Evolutionary conservation across 2,888 invertebrate genomes (phyloP).

Genomic region (Diploptera punctata): DNA sequence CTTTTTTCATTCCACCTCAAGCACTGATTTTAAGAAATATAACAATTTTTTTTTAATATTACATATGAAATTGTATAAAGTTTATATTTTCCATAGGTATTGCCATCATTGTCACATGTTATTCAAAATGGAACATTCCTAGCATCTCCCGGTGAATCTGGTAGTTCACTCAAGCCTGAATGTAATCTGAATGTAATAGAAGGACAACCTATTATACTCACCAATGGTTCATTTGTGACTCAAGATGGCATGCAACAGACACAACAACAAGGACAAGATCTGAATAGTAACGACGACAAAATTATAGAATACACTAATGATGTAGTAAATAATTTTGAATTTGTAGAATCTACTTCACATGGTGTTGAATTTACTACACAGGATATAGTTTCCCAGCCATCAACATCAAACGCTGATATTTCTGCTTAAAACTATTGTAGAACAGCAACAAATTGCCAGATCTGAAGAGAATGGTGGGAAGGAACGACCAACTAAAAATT

Average conservation of each 20-base stretch:
- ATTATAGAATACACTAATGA: not conserved
- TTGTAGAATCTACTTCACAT: not conserved
- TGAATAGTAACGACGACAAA: not conserved
- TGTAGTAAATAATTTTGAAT: not conserved
- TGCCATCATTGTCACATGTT: slow-evolving; percentile 14
- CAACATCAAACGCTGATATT: not conserved
- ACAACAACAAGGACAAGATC: not conserved
- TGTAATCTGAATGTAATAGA: slow-evolving; percentile 23
- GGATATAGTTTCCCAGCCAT: not conserved
- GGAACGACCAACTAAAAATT: not conserved
- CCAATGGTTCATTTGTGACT: not conserved
- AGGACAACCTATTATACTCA: slow-evolving; percentile 31
- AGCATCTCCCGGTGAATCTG: not conserved
- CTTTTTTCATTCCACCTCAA: no score
- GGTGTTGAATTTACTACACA: not conserved
- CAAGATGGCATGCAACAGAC: not conserved
- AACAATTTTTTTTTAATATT: no score
- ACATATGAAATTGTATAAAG: no score
- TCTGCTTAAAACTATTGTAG: not conserved
- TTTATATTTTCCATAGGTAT: no score
- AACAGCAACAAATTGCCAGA: not conserved
- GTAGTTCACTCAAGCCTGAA: not conserved
- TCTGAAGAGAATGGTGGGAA: not conserved
- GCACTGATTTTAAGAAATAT: no score
- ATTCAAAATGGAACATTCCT: slow-evolving; percentile 24